A percentile compares a stretch with the other conserved stretches of the same genome.
phyloP scores from a whole-genome alignment of 2,797 vertebrate genomes.

The Alauda arvensis region DNA sequence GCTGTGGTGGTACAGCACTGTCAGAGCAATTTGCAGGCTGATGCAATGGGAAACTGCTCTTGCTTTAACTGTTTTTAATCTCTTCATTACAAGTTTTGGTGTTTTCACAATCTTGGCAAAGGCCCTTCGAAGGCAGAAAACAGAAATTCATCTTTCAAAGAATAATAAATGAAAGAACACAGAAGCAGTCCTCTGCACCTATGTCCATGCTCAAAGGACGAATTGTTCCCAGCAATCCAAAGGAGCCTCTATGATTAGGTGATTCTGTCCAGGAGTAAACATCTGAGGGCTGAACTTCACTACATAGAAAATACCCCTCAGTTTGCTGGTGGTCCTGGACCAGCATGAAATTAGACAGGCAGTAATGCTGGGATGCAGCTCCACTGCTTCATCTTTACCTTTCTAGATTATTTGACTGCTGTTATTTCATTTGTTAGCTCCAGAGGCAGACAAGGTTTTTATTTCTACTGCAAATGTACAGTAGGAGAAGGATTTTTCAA shows the following conservation, averaged over 20 bases:
- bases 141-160: not conserved
- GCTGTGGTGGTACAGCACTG: not conserved
- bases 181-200: not conserved
- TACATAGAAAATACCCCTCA: not conserved
- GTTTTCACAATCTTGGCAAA: not conserved
- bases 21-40: not conserved
- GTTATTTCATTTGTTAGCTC: not conserved
- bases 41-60: not conserved
- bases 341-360: not conserved
- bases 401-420: not conserved
- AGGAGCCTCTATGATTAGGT: not conserved
- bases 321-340: not conserved
- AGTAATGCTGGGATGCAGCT: fast-evolving
- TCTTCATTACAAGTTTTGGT: not conserved
- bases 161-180: not conserved
- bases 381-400: not conserved
- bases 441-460: not conserved
- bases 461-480: not conserved
- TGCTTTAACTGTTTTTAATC: not conserved
- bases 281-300: not conserved
- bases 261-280: not conserved
- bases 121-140: not conserved
- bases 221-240: not conserved
- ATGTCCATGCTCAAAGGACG: not conserved
- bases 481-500: not conserved